A percentile compares a stretch with the other conserved stretches of the same genome.
phyloP scores from a whole-genome alignment of 2,888 invertebrate species.

The Orthosia cruda region DNA sequence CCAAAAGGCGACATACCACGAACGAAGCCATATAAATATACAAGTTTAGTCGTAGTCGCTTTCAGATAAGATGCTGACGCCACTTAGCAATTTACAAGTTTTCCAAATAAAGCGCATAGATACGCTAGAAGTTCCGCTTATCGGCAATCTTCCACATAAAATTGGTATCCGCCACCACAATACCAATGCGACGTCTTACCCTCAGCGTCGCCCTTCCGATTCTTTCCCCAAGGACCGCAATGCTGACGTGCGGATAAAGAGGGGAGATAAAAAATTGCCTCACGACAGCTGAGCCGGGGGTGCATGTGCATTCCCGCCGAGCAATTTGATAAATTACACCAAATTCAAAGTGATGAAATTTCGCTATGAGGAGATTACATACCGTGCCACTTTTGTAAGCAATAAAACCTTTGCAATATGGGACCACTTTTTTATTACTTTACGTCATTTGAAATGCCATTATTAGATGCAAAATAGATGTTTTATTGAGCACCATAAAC shows the following conservation, averaged over 20 bases:
- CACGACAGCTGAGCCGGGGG: constrained; percentile 85
- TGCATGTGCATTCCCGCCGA: constrained; percentile 85
- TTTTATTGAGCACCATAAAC: constrained; percentile 45
- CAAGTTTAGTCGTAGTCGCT: constrained; percentile 6
- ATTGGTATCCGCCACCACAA: constrained; percentile 79
- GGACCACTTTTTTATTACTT: constrained; percentile 51
- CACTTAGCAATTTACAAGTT: constrained; percentile 67
- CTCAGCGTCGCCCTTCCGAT: constrained; percentile 78
- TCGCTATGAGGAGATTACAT: constrained; percentile 79
- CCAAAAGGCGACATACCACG: neutral
- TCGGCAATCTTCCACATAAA: constrained; percentile 78
- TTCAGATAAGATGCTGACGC: constrained; percentile 28
- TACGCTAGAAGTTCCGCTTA: constrained; percentile 74
- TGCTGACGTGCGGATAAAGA: constrained; percentile 79
- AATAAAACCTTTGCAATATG: constrained; percentile 66
- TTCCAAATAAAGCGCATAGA: constrained; percentile 61
- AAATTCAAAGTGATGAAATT: constrained; percentile 85
- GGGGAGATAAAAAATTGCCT: constrained; percentile 88
- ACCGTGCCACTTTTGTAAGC: constrained; percentile 63
- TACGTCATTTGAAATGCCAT: constrained; percentile 40
- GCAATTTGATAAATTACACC: constrained; percentile 90
- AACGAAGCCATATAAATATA: constrained; percentile 5
- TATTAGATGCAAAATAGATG: constrained; percentile 34
- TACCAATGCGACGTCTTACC: constrained; percentile 73
- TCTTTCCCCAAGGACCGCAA: constrained; percentile 82